Evolutionary conservation across 2,888 invertebrate species (phyloP), one percentile per base, ranked within the genome.

Genomic region (Drepanosiphum platanoidis): DNA sequence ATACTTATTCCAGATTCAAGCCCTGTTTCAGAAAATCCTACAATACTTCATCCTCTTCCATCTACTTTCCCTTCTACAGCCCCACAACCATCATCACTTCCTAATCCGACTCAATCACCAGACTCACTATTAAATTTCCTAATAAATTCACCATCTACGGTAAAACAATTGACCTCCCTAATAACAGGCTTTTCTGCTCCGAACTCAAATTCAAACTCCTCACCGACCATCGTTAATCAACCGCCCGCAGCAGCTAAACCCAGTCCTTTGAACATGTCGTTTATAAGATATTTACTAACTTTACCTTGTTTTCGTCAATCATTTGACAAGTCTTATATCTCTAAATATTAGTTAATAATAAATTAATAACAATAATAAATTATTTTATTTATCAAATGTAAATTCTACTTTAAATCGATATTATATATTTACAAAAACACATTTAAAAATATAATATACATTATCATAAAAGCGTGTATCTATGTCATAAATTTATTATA

Each of bases 251-350:
- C 11, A n/a, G 1, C 2, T 22, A 78, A 64, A 64, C 22, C 36
- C 13, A n/a, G n/a, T n/a, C 18, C 5, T 42, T 11, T 32, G 42
- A 42, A 78, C 42, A 18, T 3, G 7, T 15, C 18, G 9, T 78
- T 78, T 22, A 22, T 78, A 30, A 64, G 64, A 30, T 78, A 66
- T 66, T 66, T 66, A 46, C 13, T 7, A 13, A 42, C 42, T 32
- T 46, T 66, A 32, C 42, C 30, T n/a, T 13, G n/a, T 1, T 34
- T 32, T 34, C 22, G 13, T 18, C 18, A 46, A 22, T 2, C 15
- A 18, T 18, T 0, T 22, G 5, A 52, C 22, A 22, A 1, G 22
- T 52, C 18, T 52, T 52, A 52, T 18, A 18, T 2, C 8, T 52
- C 22, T 52, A 52, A 52, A 52, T 52, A 52, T 52, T 52, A 42